Evolutionary conservation across 2,888 invertebrate species (phyloP).

Genomic region (Scaptomyza tumidula): DNA sequence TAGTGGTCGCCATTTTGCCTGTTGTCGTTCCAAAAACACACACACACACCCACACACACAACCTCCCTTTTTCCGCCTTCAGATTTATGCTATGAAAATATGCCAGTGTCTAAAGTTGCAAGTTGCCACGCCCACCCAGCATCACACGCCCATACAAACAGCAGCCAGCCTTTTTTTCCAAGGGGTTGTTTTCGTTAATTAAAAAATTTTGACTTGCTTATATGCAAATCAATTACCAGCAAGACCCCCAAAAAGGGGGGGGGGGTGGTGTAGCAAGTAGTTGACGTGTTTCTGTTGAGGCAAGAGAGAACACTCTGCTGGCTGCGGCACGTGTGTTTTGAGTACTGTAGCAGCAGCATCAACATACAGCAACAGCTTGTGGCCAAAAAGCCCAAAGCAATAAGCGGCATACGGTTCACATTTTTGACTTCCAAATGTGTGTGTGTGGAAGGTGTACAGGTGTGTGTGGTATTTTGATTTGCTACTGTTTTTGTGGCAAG

Average conservation of each 20-base stretch:
- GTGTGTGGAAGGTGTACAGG: not conserved
- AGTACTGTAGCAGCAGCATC: constrained; percentile 2
- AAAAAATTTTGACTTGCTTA: constrained; percentile 69
- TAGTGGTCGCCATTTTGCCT: constrained; percentile 68
- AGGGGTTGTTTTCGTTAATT: constrained; percentile 65
- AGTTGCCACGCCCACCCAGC: constrained; percentile 32
- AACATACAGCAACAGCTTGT: constrained; percentile 14
- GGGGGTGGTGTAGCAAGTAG: too few relatives aligned
- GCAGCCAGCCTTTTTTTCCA: constrained; percentile 14
- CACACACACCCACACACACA: not conserved
- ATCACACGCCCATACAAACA: constrained; percentile 19
- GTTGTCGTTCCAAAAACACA: constrained; percentile 32
- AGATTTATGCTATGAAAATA: constrained; percentile 70
- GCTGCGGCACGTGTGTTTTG: constrained; percentile 2
- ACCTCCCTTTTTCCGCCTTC: not conserved
- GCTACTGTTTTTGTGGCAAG: constrained; percentile 17
- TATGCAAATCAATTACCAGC: constrained; percentile 76
- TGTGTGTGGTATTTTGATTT: constrained; percentile 18
- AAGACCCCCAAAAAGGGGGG: not conserved
- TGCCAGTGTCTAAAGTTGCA: constrained; percentile 69
- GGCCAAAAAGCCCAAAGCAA: constrained; percentile 27
- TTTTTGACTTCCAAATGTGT: constrained; percentile 6
- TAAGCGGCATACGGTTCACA: constrained; percentile 26
- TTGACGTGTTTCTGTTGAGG: not conserved
- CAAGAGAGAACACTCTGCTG: not conserved